Base-by-base conservation (phyloP, 2,888 invertebrate genomes). In the Gisinianus flammeolus region DNA sequence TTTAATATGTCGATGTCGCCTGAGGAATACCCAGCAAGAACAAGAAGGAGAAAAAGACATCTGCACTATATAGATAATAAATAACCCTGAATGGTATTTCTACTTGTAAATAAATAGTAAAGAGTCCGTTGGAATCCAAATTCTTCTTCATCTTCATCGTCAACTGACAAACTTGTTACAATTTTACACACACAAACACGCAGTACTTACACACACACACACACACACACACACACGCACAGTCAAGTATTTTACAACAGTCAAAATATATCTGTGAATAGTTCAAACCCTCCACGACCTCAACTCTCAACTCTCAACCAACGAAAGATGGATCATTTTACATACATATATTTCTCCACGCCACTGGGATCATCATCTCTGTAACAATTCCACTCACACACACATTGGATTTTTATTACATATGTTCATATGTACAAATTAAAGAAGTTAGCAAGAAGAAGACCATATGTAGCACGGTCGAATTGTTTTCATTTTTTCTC, bases 381-480 rank as follows among this genome's bases (percentile, higher is more conserved):
- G n/a, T n/a, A n/a, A n/a, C n/a, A n/a, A n/a, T n/a, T n/a, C n/a
- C n/a, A n/a, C n/a, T n/a, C n/a, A n/a, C n/a, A n/a, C n/a, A n/a
- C n/a, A n/a, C n/a, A n/a, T n/a, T n/a, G n/a, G n/a, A n/a, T n/a
- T n/a, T n/a, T n/a, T n/a, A n/a, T n/a, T n/a, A n/a, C n/a, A n/a
- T n/a, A n/a, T n/a, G n/a, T n/a, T n/a, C 62, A 62, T 62, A 62
- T 62, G 62, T 26, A 62, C 44, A 44, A 12, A 44, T 44, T 44
- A 44, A n/a, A n/a, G n/a, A n/a, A n/a, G n/a, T n/a, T n/a, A n/a
- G n/a, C n/a, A n/a, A n/a, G n/a, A n/a, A n/a, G n/a, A n/a, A n/a
- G n/a, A n/a, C n/a, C n/a, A n/a, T n/a, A n/a, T n/a, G n/a, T n/a
- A n/a, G n/a, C n/a, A n/a, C n/a, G n/a, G n/a, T n/a, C n/a, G n/a